Base-by-base conservation (phyloP, 1,140 invertebrate genomes). In the Philotrypesis tridentata region DNA sequence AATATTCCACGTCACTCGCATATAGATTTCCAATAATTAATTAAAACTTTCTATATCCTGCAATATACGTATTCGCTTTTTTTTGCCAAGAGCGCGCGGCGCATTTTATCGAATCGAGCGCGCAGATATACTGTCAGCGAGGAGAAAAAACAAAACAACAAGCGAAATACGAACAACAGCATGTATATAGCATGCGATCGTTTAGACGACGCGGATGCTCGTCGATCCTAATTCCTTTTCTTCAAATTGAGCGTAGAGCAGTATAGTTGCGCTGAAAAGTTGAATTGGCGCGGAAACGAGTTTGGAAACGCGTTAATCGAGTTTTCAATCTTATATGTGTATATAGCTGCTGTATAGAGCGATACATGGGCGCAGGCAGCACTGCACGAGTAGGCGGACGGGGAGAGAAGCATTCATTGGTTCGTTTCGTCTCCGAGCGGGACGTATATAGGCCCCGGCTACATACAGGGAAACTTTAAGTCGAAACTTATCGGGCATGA, bases 281-380 rank as follows among this genome's bases (percentile, higher is more conserved):
- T 87, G 81, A 85, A 88, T 84, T 84, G 73, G 72, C 65, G 60
- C 60, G 25, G n/a, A 80, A 88, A 85, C 84, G 74, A 85, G 83
- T 86, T 84, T 83, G 77, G 60, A 86, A 87, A 85, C 76, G 77
- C 82, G 74, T 76, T 85, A 86, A 85, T 84, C 83, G 82, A 85
- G 77, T 86, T 86, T 85, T 82, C 84, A 71, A 80, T 80, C 67
- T 37, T n/a, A 2, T 27, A 55, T 17, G 1, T 12, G 40, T 55
- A 55, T 17, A 55, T 17, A 17, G 17, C 14, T 17, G 0, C 21
- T 11, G 9, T 12, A 40, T 40, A 40, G 2, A n/a, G n/a, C n/a
- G n/a, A n/a, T n/a, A n/a, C n/a, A n/a, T n/a, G n/a, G n/a, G n/a
- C n/a, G n/a, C n/a, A n/a, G n/a, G n/a, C n/a, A n/a, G n/a, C n/a